Evolutionary conservation across 2,888 invertebrate genomes (phyloP).

Genomic region (Sinotaia quadrata): DNA sequence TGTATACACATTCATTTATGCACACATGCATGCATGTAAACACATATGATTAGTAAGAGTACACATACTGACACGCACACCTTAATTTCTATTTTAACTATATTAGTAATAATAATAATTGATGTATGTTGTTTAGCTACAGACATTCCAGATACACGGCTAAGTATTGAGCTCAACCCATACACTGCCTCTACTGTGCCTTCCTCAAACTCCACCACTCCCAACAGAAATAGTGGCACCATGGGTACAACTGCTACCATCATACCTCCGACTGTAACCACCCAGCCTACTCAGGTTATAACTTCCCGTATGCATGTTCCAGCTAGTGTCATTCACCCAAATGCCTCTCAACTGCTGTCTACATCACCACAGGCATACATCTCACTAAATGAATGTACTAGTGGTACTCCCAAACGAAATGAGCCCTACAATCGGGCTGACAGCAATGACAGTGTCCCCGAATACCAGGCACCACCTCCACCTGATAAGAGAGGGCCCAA

Average conservation of each 20-base stretch:
- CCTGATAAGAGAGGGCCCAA: constrained; percentile 40
- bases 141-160: constrained; percentile 40
- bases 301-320: no score
- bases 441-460: constrained; percentile 65
- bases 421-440: constrained; percentile 41
- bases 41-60: no score
- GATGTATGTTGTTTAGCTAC: no score
- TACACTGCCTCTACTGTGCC: constrained; percentile 5
- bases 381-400: constrained; percentile 51
- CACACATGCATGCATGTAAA: no score
- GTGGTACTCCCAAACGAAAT: constrained; percentile 38
- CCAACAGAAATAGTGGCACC: not conserved
- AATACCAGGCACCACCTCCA: constrained; percentile 61
- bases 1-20: no score
- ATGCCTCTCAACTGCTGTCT: no score
- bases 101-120: no score
- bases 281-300: constrained; percentile 32
- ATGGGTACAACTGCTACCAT: not conserved
- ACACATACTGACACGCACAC: no score
- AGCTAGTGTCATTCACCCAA: no score
- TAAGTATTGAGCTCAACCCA: constrained; percentile 14
- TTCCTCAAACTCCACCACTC: constrained; percentile 22
- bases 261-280: constrained; percentile 10
- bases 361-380: constrained; percentile 43
- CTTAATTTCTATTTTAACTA: no score